Percentiles rank a stretch among this genome's conserved stretches.
Conservation (phyloP, 2,113 vertebrate species). For the Myxocyprinus asiaticus region DNA sequence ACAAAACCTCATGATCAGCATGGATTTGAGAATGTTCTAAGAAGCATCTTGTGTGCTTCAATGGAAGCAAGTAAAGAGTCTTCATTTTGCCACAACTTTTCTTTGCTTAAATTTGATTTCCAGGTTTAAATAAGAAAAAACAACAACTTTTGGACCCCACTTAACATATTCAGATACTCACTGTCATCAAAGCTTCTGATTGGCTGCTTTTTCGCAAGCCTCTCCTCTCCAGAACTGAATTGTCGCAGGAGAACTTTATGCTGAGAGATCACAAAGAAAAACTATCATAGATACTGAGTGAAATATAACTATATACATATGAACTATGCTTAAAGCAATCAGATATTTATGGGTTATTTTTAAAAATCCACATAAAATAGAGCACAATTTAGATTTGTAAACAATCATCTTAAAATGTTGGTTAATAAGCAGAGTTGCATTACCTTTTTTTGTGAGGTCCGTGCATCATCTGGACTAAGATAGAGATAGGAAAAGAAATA, state of each 20-base stretch:
- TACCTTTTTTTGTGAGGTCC: conserved; percentile 90
- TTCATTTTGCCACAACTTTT: too few relatives aligned
- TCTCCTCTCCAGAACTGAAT: conserved; percentile 91
- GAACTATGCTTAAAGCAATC: background rate
- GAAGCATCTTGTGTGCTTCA: too few relatives aligned
- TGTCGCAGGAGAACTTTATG: conserved; percentile 93
- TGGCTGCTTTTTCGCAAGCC: conserved; percentile 90
- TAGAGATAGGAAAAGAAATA: background rate
- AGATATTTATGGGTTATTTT: too few relatives aligned
- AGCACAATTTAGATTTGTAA: too few relatives aligned
- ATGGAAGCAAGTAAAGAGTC: too few relatives aligned
- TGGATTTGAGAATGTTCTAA: too few relatives aligned
- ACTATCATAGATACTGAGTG: background rate
- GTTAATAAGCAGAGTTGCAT: background rate
- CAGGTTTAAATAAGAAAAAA: too few relatives aligned
- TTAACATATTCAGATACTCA: conserved; percentile 62
- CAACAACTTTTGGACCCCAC: too few relatives aligned
- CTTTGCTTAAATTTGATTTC: too few relatives aligned
- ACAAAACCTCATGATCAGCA: too few relatives aligned
- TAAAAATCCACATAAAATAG: too few relatives aligned
- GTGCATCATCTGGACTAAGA: conserved; percentile 89
- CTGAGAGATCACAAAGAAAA: conserved; percentile 53
- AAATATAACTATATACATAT: background rate
- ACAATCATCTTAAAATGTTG: too few relatives aligned
- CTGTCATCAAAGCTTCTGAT: conserved; percentile 92